A percentile compares a stretch with the other conserved stretches of the same genome.
phyloP scores from a whole-genome alignment of 2,888 invertebrate genomes.

The Trichacis sp. region DNA sequence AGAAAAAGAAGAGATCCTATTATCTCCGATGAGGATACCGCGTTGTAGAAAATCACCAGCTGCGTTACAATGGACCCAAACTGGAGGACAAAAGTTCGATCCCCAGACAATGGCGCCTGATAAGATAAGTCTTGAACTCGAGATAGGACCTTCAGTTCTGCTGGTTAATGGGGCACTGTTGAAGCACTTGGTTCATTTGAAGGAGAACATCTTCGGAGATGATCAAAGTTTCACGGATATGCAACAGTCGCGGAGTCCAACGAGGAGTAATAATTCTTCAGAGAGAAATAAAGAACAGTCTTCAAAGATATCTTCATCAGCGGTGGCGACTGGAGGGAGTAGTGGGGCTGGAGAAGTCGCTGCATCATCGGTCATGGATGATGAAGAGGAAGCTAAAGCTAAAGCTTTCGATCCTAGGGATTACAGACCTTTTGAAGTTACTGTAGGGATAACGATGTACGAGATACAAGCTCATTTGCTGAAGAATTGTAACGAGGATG shows the following conservation, averaged over 20 bases:
- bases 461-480: conserved; percentile 95
- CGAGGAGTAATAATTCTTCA: conserved; percentile 51
- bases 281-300: conserved; percentile 56
- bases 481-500: conserved; percentile 90
- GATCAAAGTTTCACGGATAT: conserved; percentile 95
- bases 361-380: conserved; percentile 65
- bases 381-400: conserved; percentile 74
- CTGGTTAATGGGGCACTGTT: conserved; percentile 93
- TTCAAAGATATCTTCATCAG: neutral
- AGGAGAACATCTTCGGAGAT: conserved; percentile 98
- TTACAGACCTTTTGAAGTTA: conserved; percentile 91
- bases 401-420: conserved; percentile 85
- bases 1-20: conserved; percentile 91
- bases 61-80: conserved; percentile 76
- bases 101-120: conserved; percentile 88
- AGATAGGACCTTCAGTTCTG: conserved; percentile 93
- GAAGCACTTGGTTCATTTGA: conserved; percentile 87
- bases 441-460: conserved; percentile 92
- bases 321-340: conserved; percentile 51
- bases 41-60: conserved; percentile 78
- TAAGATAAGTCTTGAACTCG: conserved; percentile 90
- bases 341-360: conserved; percentile 62
- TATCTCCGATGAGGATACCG: conserved; percentile 93
- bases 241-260: conserved; percentile 76
- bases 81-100: conserved; percentile 83